phyloP scores from a whole-genome alignment of 1,140 invertebrate species.

The Sycophila sp. region DNA sequence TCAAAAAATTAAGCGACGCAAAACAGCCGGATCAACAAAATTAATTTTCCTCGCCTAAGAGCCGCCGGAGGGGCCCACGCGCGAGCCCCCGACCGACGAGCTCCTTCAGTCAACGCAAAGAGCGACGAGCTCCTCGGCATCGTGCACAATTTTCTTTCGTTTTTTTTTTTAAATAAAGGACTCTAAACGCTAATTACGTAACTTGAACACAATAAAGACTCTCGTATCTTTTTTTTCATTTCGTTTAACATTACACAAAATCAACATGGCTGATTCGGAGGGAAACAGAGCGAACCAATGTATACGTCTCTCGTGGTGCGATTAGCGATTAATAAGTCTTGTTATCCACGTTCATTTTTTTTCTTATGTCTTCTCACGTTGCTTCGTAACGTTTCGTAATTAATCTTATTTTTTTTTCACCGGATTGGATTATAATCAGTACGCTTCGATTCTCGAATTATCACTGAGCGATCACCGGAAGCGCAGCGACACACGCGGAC shows the following conservation, averaged over 20 bases:
- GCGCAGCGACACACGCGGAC: background rate
- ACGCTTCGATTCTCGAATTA: slow-evolving; percentile 17
- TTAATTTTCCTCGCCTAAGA: slow-evolving; percentile 23
- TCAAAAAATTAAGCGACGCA: slow-evolving; percentile 21
- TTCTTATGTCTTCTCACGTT: too few species aligned
- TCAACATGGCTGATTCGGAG: slow-evolving; percentile 38
- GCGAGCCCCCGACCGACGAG: background rate
- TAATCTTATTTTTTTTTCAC: slow-evolving; percentile 10
- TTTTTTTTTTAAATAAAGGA: slow-evolving; percentile 33
- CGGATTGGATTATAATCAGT: slow-evolving; percentile 30
- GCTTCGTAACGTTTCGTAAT: slow-evolving; percentile 13
- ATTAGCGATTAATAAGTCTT: slow-evolving; percentile 35
- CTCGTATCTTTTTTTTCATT: slow-evolving; percentile 5
- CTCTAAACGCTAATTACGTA: slow-evolving; percentile 40
- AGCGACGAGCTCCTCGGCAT: background rate
- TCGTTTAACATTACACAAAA: slow-evolving; percentile 36
- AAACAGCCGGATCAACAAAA: slow-evolving; percentile 33
- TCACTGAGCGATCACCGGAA: background rate
- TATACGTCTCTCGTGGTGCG: slow-evolving; percentile 19
- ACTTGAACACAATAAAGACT: slow-evolving; percentile 42
- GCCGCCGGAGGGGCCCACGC: background rate
- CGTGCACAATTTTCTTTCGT: background rate
- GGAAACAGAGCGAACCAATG: slow-evolving; percentile 39
- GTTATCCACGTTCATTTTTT: too few species aligned
- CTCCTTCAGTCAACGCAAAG: background rate